Base-by-base conservation (phyloP, 2,888 invertebrate genomes). In the Gisinianus flammeolus region DNA sequence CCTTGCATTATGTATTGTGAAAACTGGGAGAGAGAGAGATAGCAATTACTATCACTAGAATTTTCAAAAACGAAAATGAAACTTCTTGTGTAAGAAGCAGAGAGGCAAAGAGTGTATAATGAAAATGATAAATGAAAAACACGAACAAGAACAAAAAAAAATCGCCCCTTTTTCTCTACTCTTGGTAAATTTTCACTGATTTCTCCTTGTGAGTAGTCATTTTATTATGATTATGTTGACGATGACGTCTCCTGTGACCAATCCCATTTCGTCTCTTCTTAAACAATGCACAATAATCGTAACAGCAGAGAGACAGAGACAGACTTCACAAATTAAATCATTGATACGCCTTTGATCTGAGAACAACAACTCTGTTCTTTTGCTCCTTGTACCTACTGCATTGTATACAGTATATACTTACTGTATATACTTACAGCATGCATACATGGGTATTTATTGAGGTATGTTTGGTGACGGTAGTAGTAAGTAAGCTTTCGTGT, bases 281-380 rank as follows among this genome's bases (percentile, higher is more conserved):
- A 62, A 62, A 73, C 73, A 73, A 73, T 73, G n/a, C n/a, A 33
- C 56, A 73, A 35, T 73, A 73, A 72, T 72, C 26, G n/a, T 62
- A 44, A 44, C 44, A 44, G 44, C 19, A 44, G 2, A 44, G 6
- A n/a, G n/a, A n/a, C n/a, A n/a, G n/a, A n/a, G 8, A 58, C 1
- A 24, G 56, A 6, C 58, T 62, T 35, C 16, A 35, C n/a, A 56
- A 73, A 73, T 73, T 73, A 73, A 73, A 73, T 73, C 10, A 73
- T 73, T 73, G 62, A 62, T 35, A 73, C 62, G 73, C 33, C 35
- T 44, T 44, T 62, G 19, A 31, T 31, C 22, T 67, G 67, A 31
- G 31, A 31, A 44, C 28, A 54, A 6, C 22, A 62, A 8, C 52
- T 70, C 24, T n/a, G n/a, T 69, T 33, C n/a, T n/a, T 24, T 44